phyloP scores from a whole-genome alignment of 2,113 vertebrate genomes.

The Geococcyx californianus region DNA sequence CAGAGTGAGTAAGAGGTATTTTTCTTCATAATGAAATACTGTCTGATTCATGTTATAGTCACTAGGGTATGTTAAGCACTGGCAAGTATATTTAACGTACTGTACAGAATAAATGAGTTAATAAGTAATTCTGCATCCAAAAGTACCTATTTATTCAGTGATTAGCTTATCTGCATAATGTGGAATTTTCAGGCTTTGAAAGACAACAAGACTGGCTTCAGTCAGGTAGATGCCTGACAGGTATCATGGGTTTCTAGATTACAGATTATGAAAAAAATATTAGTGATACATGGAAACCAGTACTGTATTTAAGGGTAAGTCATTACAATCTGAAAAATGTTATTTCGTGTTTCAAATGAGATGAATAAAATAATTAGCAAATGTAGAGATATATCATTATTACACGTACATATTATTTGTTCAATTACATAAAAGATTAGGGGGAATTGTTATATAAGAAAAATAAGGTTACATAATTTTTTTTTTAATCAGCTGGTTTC shows the following conservation, averaged over 20 bases:
- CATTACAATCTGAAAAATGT: background rate
- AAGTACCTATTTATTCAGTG: background rate
- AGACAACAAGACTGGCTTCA: background rate
- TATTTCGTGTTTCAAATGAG: background rate
- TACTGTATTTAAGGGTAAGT: background rate
- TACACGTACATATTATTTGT: background rate
- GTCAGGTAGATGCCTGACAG: background rate
- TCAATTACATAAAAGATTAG: background rate
- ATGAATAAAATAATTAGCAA: background rate
- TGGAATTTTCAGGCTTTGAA: background rate
- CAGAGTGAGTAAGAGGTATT: background rate
- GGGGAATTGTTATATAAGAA: background rate
- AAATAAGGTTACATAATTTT: background rate
- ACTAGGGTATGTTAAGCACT: background rate
- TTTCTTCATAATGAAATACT: background rate
- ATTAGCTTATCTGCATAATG: background rate
- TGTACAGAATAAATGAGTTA: background rate
- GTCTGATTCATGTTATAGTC: background rate
- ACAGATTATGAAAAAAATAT: background rate
- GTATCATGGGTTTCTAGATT: background rate
- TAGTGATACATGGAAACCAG: background rate
- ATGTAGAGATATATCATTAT: background rate
- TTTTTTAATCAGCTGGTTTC: background rate
- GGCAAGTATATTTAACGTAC: background rate
- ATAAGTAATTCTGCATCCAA: background rate